Percentiles rank a stretch among this genome's conserved stretches.
These are phyloP conservation scores for Xylota sylvarum DNA, from an alignment of 2,888 invertebrate genomes.

Conservation along the genomic window DNA sequence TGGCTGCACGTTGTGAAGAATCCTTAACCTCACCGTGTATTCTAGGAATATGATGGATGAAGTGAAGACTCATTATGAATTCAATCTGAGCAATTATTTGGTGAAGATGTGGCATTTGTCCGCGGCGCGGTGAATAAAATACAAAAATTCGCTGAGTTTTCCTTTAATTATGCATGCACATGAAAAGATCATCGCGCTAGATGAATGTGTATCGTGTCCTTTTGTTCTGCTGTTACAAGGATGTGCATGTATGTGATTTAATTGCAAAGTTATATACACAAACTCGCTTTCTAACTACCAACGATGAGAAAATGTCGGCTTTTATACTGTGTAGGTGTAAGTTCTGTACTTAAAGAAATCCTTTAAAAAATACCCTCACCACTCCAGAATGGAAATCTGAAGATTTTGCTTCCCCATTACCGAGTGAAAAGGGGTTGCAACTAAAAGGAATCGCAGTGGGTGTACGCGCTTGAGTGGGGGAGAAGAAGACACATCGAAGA, in stretches of 20 bases:
- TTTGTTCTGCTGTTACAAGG: constrained; percentile 57
- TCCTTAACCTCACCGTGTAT: constrained; percentile 66
- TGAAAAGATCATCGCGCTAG: constrained; percentile 83
- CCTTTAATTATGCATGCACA: constrained; percentile 85
- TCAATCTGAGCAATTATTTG: constrained; percentile 75
- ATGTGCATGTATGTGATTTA: constrained; percentile 51
- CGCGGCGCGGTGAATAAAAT: constrained; percentile 49
- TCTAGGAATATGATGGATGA: constrained; percentile 8
- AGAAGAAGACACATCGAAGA: constrained; percentile 26
- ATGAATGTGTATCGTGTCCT: constrained; percentile 58
- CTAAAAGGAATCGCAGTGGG: constrained; percentile 5
- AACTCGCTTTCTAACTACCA: constrained; percentile 17
- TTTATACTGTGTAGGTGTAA: constrained; percentile 50
- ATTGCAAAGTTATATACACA: constrained; percentile 3
- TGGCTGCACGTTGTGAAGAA: constrained; percentile 64
- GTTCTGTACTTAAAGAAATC: constrained; percentile 63
- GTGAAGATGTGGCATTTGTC: constrained; percentile 66
- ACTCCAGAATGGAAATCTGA: constrained; percentile 47
- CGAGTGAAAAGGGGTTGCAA: constrained; percentile 40
- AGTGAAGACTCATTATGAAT: constrained; percentile 69
- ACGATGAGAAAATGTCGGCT: constrained; percentile 21
- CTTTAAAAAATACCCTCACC: constrained; percentile 58
- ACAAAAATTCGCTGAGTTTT: constrained; percentile 56
- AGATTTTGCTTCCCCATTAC: constrained; percentile 20
- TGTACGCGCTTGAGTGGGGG: constrained; percentile 13